Conservation (phyloP, 2,797 vertebrate genomes). For the Nannoperca obscura region DNA sequence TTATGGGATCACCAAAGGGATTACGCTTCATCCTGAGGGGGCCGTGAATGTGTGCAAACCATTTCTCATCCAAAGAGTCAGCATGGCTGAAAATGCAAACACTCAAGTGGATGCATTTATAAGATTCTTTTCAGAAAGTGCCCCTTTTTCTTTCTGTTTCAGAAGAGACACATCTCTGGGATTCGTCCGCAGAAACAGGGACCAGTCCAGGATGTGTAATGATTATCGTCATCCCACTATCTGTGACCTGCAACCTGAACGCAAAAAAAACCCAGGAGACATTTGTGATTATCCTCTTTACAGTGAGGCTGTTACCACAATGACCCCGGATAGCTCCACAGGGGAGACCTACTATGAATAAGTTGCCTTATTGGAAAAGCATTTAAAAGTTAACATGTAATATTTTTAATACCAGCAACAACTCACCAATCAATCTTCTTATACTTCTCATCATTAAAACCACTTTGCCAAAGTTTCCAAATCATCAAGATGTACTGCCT, state of each 20-base stretch:
- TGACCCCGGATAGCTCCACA: constrained; percentile 40
- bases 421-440: constrained; percentile 7
- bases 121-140: not conserved
- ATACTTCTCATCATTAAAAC: constrained; percentile 9
- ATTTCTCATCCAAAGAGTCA: not conserved
- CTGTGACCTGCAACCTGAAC: constrained; percentile 16
- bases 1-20: not conserved
- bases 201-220: constrained; percentile 40
- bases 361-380: constrained; percentile 23
- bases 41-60: no score
- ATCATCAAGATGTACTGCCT: constrained; percentile 15
- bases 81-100: not conserved
- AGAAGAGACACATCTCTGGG: constrained; percentile 46
- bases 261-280: not conserved
- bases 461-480: constrained; percentile 19
- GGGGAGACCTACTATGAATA: constrained; percentile 28
- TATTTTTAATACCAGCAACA: not conserved
- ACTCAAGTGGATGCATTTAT: not conserved
- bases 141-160: constrained; percentile 14
- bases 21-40: no score
- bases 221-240: constrained; percentile 56
- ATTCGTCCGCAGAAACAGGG: constrained; percentile 52
- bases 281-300: constrained; percentile 45
- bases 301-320: constrained; percentile 48
- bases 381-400: not conserved